Base-by-base conservation (phyloP, 2,888 invertebrate genomes). In the Steromphala cineraria region DNA sequence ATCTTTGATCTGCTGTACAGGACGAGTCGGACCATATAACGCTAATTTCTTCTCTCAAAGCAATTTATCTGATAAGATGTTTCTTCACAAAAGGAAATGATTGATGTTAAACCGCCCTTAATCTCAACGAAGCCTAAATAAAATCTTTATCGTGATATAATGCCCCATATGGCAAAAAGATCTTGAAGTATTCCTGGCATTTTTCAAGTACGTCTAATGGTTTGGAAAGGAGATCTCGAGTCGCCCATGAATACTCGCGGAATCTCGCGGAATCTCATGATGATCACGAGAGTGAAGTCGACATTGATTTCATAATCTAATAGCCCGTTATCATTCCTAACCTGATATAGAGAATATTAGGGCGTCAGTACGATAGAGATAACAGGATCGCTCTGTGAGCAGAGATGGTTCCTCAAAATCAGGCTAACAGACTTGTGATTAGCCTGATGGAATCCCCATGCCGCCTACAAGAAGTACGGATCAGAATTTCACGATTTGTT, bases 261-360 rank as follows among this genome's bases (percentile, higher is more conserved):
- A 36, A 31, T 71, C 71, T 71, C 19, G 31, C n/a, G 40, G 24
- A 71, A 46, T 46, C 46, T 46, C 46, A 46, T 46, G 46, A 46
- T 46, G 10, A 46, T 46, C 46, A 46, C 46, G 46, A 46, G 46
- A 46, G 46, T 46, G 46, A 46, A 46, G 46, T 46, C 46, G 46
- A 46, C 71, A 71, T 71, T 71, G 71, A 71, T 71, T 71, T 71
- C 71, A 36, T 71, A 71, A 71, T 40, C 36, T 71, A 71, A 71
- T 71, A 71, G 71, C 36, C 71, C 40, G 71, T 71, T 71, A 71
- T 71, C 71, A 71, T 71, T 71, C 71, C 28, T 71, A 71, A 71
- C 36, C 71, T 71, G 71, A 71, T 71, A 71, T 71, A 19, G 36
- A 40, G 71, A 36, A 40, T 71, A 36, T 31, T 40, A 71, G 40